Conservation (phyloP, 2,113 vertebrate species). For the Varanus salvator region DNA sequence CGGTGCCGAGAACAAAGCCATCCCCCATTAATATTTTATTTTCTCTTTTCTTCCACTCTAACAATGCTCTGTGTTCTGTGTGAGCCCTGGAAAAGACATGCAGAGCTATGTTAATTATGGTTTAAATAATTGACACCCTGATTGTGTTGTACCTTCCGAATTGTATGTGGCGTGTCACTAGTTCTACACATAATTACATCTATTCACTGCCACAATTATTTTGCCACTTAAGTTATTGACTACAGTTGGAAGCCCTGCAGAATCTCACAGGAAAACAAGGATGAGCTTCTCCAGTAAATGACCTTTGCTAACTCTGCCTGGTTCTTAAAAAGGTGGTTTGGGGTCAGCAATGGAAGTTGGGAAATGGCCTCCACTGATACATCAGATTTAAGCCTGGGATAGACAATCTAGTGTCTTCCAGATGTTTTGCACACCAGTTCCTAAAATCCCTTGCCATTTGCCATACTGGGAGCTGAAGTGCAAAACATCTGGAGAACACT, state of each 20-base stretch:
- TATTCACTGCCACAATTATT: slow-evolving; percentile 63
- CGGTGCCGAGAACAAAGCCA: slow-evolving; percentile 91
- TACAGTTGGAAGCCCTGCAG: slow-evolving; percentile 45
- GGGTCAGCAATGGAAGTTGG: slow-evolving; percentile 27
- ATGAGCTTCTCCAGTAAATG: slow-evolving; percentile 55
- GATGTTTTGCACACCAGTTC: too few species aligned
- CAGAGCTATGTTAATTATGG: slow-evolving; percentile 87
- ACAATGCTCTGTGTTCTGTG: slow-evolving; percentile 87
- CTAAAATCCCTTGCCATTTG: too few species aligned
- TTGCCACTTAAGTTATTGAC: slow-evolving; percentile 52
- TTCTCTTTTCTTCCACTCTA: slow-evolving; percentile 92
- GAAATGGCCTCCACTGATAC: slow-evolving; percentile 42
- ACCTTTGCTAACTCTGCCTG: slow-evolving; percentile 52
- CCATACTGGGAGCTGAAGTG: background rate
- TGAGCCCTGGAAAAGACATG: slow-evolving; percentile 81
- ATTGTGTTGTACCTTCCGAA: slow-evolving; percentile 75
- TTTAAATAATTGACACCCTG: slow-evolving; percentile 84
- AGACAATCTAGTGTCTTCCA: too few species aligned
- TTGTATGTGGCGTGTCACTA: slow-evolving; percentile 66
- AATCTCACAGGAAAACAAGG: slow-evolving; percentile 20
- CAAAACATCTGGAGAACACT: background rate
- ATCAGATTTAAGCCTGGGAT: background rate
- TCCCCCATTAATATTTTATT: slow-evolving; percentile 95
- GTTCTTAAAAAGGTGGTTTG: slow-evolving; percentile 24
- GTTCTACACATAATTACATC: slow-evolving; percentile 74